Conservation (phyloP, 2,797 vertebrate genomes). For the Aulostomus chinensis region DNA sequence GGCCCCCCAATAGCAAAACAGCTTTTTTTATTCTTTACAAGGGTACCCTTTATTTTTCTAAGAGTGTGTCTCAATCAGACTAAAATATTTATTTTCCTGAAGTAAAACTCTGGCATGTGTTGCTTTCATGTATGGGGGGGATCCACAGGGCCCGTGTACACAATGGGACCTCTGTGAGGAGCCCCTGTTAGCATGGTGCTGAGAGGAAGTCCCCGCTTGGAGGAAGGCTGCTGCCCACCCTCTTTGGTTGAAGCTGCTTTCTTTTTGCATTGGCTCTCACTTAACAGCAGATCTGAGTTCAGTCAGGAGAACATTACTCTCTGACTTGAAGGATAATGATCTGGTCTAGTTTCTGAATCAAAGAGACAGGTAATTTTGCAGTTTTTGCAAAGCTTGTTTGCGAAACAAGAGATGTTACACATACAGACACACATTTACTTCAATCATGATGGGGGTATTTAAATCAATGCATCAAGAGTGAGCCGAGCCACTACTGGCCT, state of each 20-base stretch:
- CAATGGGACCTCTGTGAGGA: conserved; percentile 83
- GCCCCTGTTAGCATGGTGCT: conserved; percentile 72
- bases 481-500: too few relatives aligned
- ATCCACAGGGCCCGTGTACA: conserved; percentile 68
- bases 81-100: conserved; percentile 80
- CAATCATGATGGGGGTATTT: too few relatives aligned
- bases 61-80: conserved; percentile 67
- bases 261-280: too few relatives aligned
- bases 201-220: conserved; percentile 73
- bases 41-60: conserved; percentile 67
- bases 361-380: neutral
- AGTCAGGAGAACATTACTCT: conserved; percentile 3
- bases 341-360: neutral
- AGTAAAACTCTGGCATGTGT: conserved; percentile 74
- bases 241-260: conserved; percentile 41
- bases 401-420: too few relatives aligned
- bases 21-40: conserved; percentile 67
- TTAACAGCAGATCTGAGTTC: conserved; percentile 19
- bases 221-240: conserved; percentile 66
- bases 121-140: conserved; percentile 78
- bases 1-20: conserved; percentile 48
- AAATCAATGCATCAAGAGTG: too few relatives aligned
- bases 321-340: neutral
- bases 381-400: neutral
- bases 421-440: too few relatives aligned